A percentile compares a stretch with the other conserved stretches of the same genome.
Evolutionary conservation across 2,113 vertebrate species (phyloP).

Genomic region (Lampris incognitus): DNA sequence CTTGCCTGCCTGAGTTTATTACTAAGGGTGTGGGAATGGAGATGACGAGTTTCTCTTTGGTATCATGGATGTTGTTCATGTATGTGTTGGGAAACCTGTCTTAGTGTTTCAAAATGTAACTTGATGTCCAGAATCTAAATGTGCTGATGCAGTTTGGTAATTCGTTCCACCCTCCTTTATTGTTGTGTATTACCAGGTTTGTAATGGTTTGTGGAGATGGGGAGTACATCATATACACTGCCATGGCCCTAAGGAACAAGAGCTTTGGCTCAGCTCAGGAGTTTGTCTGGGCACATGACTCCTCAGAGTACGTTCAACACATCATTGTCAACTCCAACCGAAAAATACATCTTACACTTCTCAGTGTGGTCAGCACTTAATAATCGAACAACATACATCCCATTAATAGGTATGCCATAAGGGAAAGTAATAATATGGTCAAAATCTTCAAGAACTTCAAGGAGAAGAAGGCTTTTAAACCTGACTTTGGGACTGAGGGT

Average conservation of each 20-base stretch:
- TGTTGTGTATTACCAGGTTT: slow-evolving; percentile 29
- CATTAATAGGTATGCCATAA: slow-evolving; percentile 86
- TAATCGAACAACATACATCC: not conserved
- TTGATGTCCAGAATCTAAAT: not conserved
- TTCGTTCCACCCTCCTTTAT: not conserved
- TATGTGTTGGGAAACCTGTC: not conserved
- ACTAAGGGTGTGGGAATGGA: no score
- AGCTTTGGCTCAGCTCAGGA: slow-evolving; percentile 96
- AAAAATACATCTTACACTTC: not conserved
- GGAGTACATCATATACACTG: slow-evolving; percentile 96
- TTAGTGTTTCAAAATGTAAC: not conserved
- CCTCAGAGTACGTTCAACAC: slow-evolving; percentile 89
- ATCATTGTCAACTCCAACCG: not conserved
- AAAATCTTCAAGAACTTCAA: slow-evolving; percentile 98
- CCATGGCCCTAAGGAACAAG: slow-evolving; percentile 95
- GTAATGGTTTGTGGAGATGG: slow-evolving; percentile 84
- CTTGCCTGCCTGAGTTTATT: no score
- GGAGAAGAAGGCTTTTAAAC: slow-evolving; percentile 94
- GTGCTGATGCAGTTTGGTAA: not conserved
- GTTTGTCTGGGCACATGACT: slow-evolving; percentile 95
- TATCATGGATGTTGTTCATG: no score
- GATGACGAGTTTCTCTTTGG: no score
- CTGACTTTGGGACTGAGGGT: slow-evolving; percentile 89
- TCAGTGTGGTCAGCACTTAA: not conserved
- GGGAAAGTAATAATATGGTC: slow-evolving; percentile 91